Conservation (phyloP, 37 sponge, comb jelly and placozoan genomes). For the Haliclona indistincta region DNA sequence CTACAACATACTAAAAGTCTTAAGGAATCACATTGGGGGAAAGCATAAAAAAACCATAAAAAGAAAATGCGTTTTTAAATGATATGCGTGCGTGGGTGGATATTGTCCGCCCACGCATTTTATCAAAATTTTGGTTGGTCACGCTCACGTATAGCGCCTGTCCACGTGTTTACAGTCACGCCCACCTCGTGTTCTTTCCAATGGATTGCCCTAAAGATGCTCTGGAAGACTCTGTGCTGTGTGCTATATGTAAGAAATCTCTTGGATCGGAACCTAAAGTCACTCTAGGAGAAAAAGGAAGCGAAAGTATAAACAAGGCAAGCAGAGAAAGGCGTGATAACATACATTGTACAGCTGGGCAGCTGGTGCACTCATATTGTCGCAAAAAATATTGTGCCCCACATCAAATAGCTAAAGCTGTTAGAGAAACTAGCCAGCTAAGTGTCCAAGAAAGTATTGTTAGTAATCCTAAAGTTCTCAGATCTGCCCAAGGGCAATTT, state of each 20-base stretch:
- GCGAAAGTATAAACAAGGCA: slow-evolving; percentile 28
- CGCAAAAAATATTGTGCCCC: slow-evolving; percentile 30
- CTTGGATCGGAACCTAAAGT: slow-evolving; percentile 10
- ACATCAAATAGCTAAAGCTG: slow-evolving; percentile 40
- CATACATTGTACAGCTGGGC: slow-evolving; percentile 20
- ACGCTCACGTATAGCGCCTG: no score
- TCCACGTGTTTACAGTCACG: no score
- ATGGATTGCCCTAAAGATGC: no score
- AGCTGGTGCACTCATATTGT: slow-evolving; percentile 25
- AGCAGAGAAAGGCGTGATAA: slow-evolving; percentile 25
- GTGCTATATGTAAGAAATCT: slow-evolving; percentile 25
- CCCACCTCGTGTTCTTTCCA: no score
- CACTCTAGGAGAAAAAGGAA: slow-evolving; percentile 32
- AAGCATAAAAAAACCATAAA: no score
- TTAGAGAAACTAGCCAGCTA: slow-evolving; percentile 21
- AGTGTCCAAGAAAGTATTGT: slow-evolving; percentile 4
- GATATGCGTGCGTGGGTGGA: no score
- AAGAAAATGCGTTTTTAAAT: no score
- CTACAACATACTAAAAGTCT: no score
- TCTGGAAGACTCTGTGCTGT: not conserved
- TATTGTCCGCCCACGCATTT: no score
- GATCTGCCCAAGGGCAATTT: slow-evolving; percentile 35
- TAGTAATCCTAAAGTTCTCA: slow-evolving; percentile 14
- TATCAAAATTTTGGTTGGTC: no score
- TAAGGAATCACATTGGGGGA: no score